Evolutionary conservation across 2,113 vertebrate genomes (phyloP).

Genomic region (Elephantulus edwardii): DNA sequence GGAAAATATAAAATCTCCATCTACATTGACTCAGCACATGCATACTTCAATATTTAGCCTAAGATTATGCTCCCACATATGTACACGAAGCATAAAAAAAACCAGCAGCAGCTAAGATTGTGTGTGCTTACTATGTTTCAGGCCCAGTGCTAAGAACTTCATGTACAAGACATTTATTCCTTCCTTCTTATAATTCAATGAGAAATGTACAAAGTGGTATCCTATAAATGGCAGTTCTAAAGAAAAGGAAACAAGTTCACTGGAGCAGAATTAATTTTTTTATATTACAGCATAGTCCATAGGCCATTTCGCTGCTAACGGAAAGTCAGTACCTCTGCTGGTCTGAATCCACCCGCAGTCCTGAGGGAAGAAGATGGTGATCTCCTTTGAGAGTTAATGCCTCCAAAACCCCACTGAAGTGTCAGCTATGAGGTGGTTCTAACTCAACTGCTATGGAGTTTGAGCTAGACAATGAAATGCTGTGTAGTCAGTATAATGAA

Average conservation of each 20-base stretch:
- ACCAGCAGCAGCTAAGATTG: not conserved
- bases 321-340: too few species aligned
- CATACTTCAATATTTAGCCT: not conserved
- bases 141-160: not conserved
- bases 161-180: not conserved
- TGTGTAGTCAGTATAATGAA: not conserved
- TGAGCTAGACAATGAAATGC: not conserved
- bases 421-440: too few species aligned
- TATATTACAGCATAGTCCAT: too few species aligned
- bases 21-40: not conserved
- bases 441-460: too few species aligned
- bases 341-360: too few species aligned
- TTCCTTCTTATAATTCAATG: not conserved
- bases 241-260: not conserved
- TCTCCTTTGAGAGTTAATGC: too few species aligned
- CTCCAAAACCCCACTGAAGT: too few species aligned
- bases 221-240: not conserved
- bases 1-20: slow-evolving; percentile 11
- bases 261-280: not conserved
- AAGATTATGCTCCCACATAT: not conserved
- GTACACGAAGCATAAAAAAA: not conserved
- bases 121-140: not conserved
- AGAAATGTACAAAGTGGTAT: not conserved
- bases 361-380: too few species aligned
- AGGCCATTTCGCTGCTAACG: too few species aligned